Conservation (phyloP, 2,888 invertebrate species). For the Chrysotoxum bicinctum region DNA sequence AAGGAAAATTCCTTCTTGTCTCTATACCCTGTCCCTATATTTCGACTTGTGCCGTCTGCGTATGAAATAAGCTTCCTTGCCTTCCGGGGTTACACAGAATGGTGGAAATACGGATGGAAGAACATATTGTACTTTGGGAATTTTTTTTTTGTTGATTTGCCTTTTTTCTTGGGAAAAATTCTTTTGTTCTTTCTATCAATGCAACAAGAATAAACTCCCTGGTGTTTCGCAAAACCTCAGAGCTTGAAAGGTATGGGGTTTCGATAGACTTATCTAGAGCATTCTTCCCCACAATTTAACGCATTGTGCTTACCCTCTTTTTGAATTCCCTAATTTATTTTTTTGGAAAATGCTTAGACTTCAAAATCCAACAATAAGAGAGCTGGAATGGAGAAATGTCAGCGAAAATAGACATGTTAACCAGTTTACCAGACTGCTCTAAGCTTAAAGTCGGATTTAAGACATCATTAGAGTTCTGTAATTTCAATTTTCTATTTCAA, state of each 20-base stretch:
- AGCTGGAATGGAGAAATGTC: conserved; percentile 5
- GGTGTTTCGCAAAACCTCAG: not conserved
- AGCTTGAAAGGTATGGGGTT: not conserved
- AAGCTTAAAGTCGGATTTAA: conserved; percentile 27
- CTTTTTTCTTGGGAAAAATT: not conserved
- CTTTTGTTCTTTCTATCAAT: conserved; percentile 9
- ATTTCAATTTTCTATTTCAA: not conserved
- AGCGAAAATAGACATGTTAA: conserved; percentile 52
- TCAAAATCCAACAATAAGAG: conserved; percentile 30
- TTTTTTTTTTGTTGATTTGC: conserved; percentile 16
- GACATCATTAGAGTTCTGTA: conserved; percentile 29
- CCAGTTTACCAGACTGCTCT: conserved; percentile 29
- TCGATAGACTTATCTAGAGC: not conserved
- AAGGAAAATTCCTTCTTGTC: not conserved
- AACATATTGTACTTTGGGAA: conserved; percentile 15
- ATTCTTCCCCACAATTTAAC: conserved; percentile 53
- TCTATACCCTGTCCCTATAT: not conserved
- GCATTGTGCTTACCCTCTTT: conserved; percentile 43
- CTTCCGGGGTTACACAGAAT: not conserved
- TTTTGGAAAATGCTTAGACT: conserved; percentile 28
- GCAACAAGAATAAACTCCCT: not conserved
- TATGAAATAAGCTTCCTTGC: conserved; percentile 10
- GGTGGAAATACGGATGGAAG: conserved; percentile 33
- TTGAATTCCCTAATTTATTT: conserved; percentile 1
- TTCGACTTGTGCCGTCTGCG: not conserved